A percentile compares a stretch with the other conserved stretches of the same genome.
phyloP scores from a whole-genome alignment of 2,797 vertebrate species.

The Pteropus rufus region DNA sequence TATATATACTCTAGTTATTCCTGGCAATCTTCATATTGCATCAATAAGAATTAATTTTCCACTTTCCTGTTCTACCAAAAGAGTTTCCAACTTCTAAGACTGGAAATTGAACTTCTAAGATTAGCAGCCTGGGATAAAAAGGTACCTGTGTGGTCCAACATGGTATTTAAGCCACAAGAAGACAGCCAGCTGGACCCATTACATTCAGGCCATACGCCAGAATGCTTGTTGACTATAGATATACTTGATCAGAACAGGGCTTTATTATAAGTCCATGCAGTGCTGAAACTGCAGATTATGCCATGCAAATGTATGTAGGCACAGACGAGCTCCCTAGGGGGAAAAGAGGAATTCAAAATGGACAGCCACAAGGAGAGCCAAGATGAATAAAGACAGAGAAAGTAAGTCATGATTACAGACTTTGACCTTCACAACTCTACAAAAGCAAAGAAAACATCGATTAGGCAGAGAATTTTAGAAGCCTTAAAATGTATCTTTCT shows the following conservation, averaged over 20 bases:
- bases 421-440: neutral
- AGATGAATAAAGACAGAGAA: neutral
- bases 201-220: neutral
- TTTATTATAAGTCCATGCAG: neutral
- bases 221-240: neutral
- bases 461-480: neutral
- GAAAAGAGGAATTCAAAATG: slow-evolving; percentile 34
- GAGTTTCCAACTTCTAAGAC: slow-evolving; percentile 22
- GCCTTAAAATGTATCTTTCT: neutral
- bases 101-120: slow-evolving; percentile 25
- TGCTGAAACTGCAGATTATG: neutral
- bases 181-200: neutral
- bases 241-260: neutral
- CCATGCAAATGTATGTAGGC: neutral
- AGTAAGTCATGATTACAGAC: neutral
- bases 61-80: neutral
- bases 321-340: neutral
- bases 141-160: slow-evolving; percentile 14
- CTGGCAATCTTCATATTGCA: neutral
- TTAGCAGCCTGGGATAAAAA: neutral
- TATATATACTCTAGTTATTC: neutral
- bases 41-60: neutral
- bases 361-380: neutral
- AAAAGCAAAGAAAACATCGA: slow-evolving; percentile 25
- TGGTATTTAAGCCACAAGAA: neutral